Evolutionary conservation across 2,888 invertebrate genomes (phyloP).

Genomic region (Lamellibrachia satsuma): DNA sequence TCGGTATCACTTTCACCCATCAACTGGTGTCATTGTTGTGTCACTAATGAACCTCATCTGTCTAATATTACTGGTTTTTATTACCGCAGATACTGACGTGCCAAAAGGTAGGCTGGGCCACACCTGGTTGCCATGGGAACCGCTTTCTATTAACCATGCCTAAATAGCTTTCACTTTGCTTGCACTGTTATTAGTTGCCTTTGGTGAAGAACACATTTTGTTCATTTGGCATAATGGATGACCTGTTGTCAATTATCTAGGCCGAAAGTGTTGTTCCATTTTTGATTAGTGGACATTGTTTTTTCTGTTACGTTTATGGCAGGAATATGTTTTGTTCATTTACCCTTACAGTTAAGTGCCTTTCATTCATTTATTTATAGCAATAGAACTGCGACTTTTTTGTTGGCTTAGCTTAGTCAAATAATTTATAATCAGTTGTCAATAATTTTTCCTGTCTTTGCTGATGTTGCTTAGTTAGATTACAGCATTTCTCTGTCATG

Average conservation of each 20-base stretch:
- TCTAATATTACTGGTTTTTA: neutral
- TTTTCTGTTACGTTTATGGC: neutral
- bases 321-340: neutral
- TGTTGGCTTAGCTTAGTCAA: neutral
- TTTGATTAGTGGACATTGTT: neutral
- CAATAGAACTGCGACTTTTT: neutral
- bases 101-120: slow-evolving; percentile 17
- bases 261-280: neutral
- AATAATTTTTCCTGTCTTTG: too few relatives aligned
- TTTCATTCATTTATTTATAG: neutral
- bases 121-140: neutral
- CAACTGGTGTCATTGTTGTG: neutral
- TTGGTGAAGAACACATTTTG: neutral
- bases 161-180: slow-evolving; percentile 20
- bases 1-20: neutral
- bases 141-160: neutral
- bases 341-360: neutral
- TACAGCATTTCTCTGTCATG: too few relatives aligned
- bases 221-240: neutral
- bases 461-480: too few relatives aligned
- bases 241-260: neutral
- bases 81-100: neutral
- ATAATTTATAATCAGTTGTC: neutral
- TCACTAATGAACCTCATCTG: neutral
- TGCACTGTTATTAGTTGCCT: neutral